Evolutionary conservation across 2,113 vertebrate genomes (phyloP), one percentile per base, ranked within the genome.

Genomic region (Pluvianellus socialis): DNA sequence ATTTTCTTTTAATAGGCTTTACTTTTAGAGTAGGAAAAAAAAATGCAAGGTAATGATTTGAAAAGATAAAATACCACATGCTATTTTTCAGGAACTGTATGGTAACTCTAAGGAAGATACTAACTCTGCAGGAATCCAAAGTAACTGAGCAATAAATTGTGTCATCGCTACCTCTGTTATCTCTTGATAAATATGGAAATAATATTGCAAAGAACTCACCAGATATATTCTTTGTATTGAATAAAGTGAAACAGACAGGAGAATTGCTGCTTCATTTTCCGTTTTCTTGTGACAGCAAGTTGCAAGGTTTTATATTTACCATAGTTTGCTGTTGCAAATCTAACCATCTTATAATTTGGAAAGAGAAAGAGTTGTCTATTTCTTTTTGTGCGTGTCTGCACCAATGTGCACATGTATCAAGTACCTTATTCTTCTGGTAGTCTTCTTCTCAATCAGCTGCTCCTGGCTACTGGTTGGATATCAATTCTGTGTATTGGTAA

Each of bases 331-430:
- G 8, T 50, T 90, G 49, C 38, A 88, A 61, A 56, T 66, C 33
- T 77, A 84, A 33, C 7, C 6, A 47, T 50, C 30, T 67, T 74
- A 32, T 23, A 42, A 52, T 52, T 18, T 61, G 65, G 21, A 59
- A 92, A 79, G 20, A 82, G 14, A 80, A 77, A 38, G 59, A 92
- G 12, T 26, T 65, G 9, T 56, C 18, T 53, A 2, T 50, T 76
- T 13, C 12, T 27, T 7, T 58, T 28, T 66, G 53, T 53, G 8
- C 27, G 9, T 38, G 26, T 68, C 49, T 73, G 24, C 58, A 59
- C 32, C 24, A 7, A n/a, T n/a, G 30, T 7, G 7, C 7, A 23
- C 13, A 12, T 22, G 2, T 53, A 38, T 19, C 1, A 2, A 65
- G 16, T 53, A 74, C 16, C 28, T 35, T 55, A 68, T 35, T 63